Conservation (phyloP, 2,113 vertebrate genomes). For the Psammodynastes pulverulentus region DNA sequence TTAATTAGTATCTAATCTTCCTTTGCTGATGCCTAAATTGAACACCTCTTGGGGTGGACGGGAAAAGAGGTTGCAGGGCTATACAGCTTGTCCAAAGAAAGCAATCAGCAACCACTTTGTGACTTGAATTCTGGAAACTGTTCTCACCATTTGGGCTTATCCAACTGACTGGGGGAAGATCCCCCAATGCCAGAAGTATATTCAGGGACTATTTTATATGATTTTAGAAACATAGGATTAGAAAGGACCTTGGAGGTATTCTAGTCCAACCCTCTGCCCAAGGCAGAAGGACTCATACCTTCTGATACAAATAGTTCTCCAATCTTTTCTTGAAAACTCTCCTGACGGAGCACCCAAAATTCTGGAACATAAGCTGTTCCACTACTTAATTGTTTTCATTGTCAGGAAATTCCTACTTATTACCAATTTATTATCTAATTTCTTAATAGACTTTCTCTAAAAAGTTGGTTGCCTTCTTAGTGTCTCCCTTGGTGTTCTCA, state of each 20-base stretch:
- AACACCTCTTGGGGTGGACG: background rate
- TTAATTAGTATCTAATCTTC: background rate
- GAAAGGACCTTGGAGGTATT: background rate
- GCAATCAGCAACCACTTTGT: background rate
- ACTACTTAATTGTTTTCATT: background rate
- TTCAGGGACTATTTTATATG: background rate
- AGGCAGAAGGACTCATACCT: background rate
- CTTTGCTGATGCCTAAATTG: background rate
- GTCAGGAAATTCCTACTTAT: background rate
- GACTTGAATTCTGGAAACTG: background rate
- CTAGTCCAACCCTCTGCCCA: background rate
- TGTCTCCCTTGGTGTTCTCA: background rate
- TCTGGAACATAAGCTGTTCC: background rate
- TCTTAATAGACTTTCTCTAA: background rate
- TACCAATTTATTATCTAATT: background rate
- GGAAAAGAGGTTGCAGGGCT: background rate
- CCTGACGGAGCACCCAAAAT: background rate
- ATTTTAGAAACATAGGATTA: background rate
- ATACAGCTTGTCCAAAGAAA: background rate
- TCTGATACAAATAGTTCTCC: background rate
- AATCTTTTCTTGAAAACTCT: background rate
- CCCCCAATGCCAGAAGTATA: background rate
- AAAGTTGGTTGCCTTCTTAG: background rate
- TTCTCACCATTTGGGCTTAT: background rate
- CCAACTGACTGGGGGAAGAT: background rate